These are phyloP conservation scores for zebrafish (Danio rerio) DNA, from an alignment of 2,113 vertebrate genomes.

Conservation along the genomic window DNA sequence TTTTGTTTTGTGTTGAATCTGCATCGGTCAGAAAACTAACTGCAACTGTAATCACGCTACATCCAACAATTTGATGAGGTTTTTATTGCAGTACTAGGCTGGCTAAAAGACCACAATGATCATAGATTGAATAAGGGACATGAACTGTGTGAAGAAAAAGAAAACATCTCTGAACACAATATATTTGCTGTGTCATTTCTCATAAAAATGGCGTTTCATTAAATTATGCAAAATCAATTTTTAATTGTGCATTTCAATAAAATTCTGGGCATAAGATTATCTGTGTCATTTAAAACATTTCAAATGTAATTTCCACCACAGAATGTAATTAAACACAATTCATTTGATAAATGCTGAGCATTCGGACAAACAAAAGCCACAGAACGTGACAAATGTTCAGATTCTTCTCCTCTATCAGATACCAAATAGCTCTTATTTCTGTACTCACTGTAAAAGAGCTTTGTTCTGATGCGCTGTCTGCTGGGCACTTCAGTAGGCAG, in stretches of 20 bases:
- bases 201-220: not conserved
- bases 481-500: not conserved
- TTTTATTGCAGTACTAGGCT: not conserved
- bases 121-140: not conserved
- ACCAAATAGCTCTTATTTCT: not conserved
- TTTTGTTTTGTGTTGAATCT: not conserved
- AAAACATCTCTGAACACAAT: not conserved
- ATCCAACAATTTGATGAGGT: not conserved
- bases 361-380: not conserved
- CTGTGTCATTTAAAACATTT: not conserved
- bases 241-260: not conserved
- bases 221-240: not conserved
- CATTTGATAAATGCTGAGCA: not conserved
- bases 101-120: not conserved
- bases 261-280: not conserved
- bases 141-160: not conserved
- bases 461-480: slow-evolving; percentile 13
- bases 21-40: not conserved
- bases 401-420: not conserved
- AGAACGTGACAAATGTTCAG: not conserved
- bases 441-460: not conserved
- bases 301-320: not conserved
- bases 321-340: not conserved
- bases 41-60: not conserved
- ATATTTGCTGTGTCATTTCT: not conserved